Percentiles rank a stretch among this genome's conserved stretches.
Conservation (phyloP, 2,797 vertebrate genomes). For the Silurus aristotelis region DNA sequence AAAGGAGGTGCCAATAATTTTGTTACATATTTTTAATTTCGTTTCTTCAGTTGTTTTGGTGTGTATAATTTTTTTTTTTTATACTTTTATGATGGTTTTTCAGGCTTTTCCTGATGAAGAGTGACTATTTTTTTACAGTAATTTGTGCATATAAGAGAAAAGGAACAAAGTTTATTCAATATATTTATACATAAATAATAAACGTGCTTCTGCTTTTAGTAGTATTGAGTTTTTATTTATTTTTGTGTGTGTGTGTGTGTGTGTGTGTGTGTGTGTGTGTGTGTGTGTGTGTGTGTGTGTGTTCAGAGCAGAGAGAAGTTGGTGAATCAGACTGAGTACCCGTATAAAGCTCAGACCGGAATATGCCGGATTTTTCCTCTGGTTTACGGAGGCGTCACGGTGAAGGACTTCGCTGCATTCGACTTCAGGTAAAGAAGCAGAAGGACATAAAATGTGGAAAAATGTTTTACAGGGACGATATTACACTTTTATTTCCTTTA, state of each 20-base stretch:
- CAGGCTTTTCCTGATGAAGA: neutral
- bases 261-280: too few relatives aligned
- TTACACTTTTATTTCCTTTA: too few relatives aligned
- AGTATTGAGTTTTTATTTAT: neutral
- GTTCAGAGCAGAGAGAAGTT: constrained; percentile 81
- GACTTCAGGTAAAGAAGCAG: constrained; percentile 80
- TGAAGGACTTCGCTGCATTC: constrained; percentile 78
- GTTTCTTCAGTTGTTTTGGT: neutral
- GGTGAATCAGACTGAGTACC: constrained; percentile 80
- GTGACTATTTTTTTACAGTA: neutral
- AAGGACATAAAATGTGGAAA: too few relatives aligned
- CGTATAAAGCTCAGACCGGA: constrained; percentile 81
- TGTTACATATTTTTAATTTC: neutral
- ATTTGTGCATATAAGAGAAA: neutral
- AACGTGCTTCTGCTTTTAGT: neutral
- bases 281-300: too few relatives aligned
- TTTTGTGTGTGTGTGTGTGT: neutral
- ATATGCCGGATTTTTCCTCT: constrained; percentile 80
- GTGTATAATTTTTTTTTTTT: neutral
- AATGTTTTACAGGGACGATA: neutral
- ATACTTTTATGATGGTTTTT: neutral
- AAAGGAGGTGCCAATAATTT: neutral
- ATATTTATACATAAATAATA: neutral
- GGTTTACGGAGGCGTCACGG: constrained; percentile 74
- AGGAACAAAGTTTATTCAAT: neutral